Evolutionary conservation across 2,888 invertebrate genomes (phyloP), one percentile per base, ranked within the genome.

Genomic region (Lycia hirtaria): DNA sequence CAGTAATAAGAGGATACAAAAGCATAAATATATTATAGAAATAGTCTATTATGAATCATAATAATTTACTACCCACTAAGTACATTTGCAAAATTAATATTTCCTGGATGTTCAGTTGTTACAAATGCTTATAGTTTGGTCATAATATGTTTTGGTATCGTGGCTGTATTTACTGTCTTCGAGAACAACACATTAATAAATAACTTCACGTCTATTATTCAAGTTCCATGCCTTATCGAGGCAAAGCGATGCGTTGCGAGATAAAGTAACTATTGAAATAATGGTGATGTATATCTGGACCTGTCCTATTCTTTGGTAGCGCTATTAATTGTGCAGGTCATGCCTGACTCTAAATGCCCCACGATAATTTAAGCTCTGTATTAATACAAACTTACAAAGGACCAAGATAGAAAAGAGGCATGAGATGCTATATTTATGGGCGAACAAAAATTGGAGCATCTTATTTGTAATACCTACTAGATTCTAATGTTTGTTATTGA

Each of bases 61-160:
- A 6, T 4, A 35, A 14, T 32, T 4, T 32, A 14, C 6, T 14
- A 7, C 12, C 14, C 32, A 14, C n/a, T 32, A 32, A 14, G n/a
- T n/a, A n/a, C n/a, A n/a, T 26, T 26, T 30, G 35, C 24, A 44
- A 37, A 56, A 57, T 62, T 62, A 62, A 62, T 60, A 56, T 52
- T 58, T 60, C 57, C 60, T 32, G 6, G 32, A n/a, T 4, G 2
- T 1, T 9, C 7, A 10, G 7, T 17, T 10, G 7, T 10, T 32
- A 32, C 12, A 7, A 35, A 53, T 53, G 33, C 28, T 24, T 50
- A 50, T 32, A 48, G 49, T 45, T 52, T 32, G 51, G 49, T 45
- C 20, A 26, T 41, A 35, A 19, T n/a, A 24, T 10, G 20, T 14
- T 15, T 3, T 22, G 10, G 7, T 24, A 19, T 9, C n/a, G n/a